A percentile compares a stretch with the other conserved stretches of the same genome.
These are phyloP conservation scores for Triplophysa yarkandensis DNA, from an alignment of 2,797 vertebrate genomes.

Conservation along the genomic window DNA sequence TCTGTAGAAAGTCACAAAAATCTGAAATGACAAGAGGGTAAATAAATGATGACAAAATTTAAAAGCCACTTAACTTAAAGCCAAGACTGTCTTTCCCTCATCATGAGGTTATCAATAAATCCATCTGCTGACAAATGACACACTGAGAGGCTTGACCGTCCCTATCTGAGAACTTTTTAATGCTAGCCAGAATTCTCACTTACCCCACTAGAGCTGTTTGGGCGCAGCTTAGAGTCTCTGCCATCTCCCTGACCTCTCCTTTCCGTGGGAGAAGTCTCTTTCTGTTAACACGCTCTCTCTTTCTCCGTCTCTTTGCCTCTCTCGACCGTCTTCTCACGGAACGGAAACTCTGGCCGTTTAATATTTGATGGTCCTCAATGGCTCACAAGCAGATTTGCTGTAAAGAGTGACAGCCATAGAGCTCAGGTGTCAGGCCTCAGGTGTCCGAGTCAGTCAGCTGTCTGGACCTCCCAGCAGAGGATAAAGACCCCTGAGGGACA, in stretches of 20 bases:
- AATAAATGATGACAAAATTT: too few species aligned
- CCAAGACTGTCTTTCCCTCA: not conserved
- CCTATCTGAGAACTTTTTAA: conserved; percentile 8
- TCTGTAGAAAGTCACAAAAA: too few species aligned
- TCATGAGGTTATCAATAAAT: conserved; percentile 60
- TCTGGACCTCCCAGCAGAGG: conserved; percentile 32
- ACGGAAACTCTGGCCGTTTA: conserved; percentile 76
- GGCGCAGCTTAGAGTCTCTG: conserved; percentile 48
- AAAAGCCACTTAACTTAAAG: not conserved
- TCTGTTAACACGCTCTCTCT: conserved; percentile 41
- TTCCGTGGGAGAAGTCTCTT: conserved; percentile 28
- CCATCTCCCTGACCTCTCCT: conserved; percentile 58
- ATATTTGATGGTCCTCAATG: conserved; percentile 82
- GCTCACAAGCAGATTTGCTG: conserved; percentile 78
- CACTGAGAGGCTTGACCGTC: conserved; percentile 31
- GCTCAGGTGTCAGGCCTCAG: conserved; percentile 62
- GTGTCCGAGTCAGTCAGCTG: conserved; percentile 55
- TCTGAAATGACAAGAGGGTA: too few species aligned
- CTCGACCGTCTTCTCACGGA: conserved; percentile 61
- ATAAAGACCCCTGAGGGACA: conserved; percentile 17
- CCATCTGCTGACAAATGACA: conserved; percentile 56
- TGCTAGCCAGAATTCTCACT: conserved; percentile 55
- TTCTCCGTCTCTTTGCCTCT: conserved; percentile 16
- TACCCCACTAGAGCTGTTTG: conserved; percentile 65
- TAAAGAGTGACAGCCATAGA: conserved; percentile 70